A percentile compares a stretch with the other conserved stretches of the same genome.
These are phyloP conservation scores for Drosophila nebulosa DNA, from an alignment of 1,140 invertebrate genomes.

Conservation along the genomic window DNA sequence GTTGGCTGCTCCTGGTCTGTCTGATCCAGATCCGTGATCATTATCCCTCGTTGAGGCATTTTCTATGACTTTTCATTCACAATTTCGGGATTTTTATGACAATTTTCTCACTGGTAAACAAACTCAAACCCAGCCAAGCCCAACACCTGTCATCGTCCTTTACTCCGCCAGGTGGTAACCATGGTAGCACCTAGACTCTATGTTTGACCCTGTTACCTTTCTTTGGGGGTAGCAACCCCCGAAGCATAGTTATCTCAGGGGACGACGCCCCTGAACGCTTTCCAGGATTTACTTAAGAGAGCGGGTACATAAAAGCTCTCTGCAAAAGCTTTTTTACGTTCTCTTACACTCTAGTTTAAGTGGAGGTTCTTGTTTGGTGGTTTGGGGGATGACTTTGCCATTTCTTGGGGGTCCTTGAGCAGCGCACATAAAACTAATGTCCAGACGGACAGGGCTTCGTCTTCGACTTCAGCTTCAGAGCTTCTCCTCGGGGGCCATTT, in stretches of 20 bases:
- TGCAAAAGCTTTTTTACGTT: background rate
- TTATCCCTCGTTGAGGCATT: constrained; percentile 40
- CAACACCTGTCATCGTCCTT: background rate
- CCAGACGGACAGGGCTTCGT: constrained; percentile 32
- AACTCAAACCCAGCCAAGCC: constrained; percentile 18
- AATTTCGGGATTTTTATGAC: constrained; percentile 14
- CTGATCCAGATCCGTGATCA: constrained; percentile 72
- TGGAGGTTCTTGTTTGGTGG: background rate
- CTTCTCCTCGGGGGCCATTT: constrained; percentile 34
- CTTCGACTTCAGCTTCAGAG: constrained; percentile 11
- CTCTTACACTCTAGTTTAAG: constrained; percentile 10
- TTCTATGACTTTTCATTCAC: background rate
- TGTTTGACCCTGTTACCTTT: constrained; percentile 56
- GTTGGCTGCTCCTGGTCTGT: constrained; percentile 47
- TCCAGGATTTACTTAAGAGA: constrained; percentile 26
- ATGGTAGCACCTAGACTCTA: constrained; percentile 21
- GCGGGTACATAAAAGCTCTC: background rate
- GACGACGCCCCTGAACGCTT: constrained; percentile 29
- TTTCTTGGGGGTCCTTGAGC: constrained; percentile 35
- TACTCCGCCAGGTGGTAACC: constrained; percentile 22
- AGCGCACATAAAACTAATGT: constrained; percentile 46
- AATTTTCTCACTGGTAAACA: constrained; percentile 49
- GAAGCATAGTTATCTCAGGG: background rate
- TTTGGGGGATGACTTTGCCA: background rate
- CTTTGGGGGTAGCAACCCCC: constrained; percentile 19